Conservation (phyloP, 2,113 vertebrate species). For the Eretmochelys imbricata region DNA sequence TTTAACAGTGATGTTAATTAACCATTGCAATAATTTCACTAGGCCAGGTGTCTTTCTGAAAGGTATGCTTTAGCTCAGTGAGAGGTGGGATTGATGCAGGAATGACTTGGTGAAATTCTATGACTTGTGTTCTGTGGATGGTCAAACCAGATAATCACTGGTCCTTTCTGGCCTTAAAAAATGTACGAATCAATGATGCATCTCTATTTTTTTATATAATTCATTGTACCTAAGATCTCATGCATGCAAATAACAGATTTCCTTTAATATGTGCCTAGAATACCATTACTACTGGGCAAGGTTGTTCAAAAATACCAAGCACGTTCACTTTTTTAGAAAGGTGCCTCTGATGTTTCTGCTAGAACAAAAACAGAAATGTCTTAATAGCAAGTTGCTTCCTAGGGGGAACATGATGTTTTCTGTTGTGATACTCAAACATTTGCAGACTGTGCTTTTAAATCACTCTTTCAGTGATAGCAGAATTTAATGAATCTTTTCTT, state of each 20-base stretch:
- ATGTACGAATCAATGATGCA: neutral
- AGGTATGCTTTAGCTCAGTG: neutral
- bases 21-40: neutral
- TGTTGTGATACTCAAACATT: conserved; percentile 34
- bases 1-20: neutral
- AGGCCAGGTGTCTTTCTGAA: neutral
- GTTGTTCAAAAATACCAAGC: neutral
- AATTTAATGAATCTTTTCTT: conserved; percentile 40
- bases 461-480: neutral
- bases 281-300: neutral
- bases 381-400: neutral
- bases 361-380: neutral
- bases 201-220: neutral
- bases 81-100: neutral
- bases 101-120: rapidly evolving
- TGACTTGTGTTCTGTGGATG: neutral
- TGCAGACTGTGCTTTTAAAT: conserved; percentile 51
- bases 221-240: neutral
- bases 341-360: neutral
- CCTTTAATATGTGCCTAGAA: neutral
- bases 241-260: neutral
- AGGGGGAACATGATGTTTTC: neutral
- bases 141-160: neutral
- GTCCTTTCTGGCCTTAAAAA: neutral
- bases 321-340: neutral